phyloP scores from a whole-genome alignment of 2,888 invertebrate genomes.

The Temnothorax rugatulus region DNA sequence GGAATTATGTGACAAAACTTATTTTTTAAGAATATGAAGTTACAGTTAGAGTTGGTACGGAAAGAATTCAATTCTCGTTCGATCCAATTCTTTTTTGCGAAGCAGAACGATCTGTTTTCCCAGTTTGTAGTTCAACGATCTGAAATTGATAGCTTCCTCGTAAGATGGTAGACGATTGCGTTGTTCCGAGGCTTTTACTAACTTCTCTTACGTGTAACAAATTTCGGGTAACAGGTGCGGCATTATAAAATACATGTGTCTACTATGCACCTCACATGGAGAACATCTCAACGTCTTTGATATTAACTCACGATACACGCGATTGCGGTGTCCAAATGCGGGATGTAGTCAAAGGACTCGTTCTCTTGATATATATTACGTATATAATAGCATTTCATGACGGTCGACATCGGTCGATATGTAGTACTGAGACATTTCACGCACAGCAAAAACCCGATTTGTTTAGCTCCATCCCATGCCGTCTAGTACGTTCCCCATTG shows the following conservation, averaged over 20 bases:
- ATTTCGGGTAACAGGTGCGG: constrained; percentile 17
- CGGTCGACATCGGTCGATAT: not conserved
- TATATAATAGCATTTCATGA: constrained; percentile 24
- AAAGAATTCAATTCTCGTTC: not conserved
- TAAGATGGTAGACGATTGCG: not conserved
- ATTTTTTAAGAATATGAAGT: not conserved
- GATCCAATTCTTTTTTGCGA: not conserved
- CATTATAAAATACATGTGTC: constrained; percentile 43
- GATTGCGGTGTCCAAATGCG: not conserved
- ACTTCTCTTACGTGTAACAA: constrained; percentile 39
- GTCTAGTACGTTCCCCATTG: not conserved
- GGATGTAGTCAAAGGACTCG: constrained; percentile 6
- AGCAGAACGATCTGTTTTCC: not conserved
- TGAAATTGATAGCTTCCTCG: constrained; percentile 19
- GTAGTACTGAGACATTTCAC: constrained; percentile 20
- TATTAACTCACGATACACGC: constrained; percentile 22
- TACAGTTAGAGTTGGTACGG: not conserved
- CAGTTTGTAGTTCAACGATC: not conserved
- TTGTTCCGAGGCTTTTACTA: constrained; percentile 22
- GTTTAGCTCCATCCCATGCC: not conserved
- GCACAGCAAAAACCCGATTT: constrained; percentile 22
- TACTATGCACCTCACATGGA: constrained; percentile 18
- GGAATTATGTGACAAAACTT: not conserved
- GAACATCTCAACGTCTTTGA: constrained; percentile 23
- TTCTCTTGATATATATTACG: constrained; percentile 24